Evolutionary conservation across 1,140 invertebrate species (phyloP), one percentile per base, ranked within the genome.

Genomic region (Eubasilissa regina): DNA sequence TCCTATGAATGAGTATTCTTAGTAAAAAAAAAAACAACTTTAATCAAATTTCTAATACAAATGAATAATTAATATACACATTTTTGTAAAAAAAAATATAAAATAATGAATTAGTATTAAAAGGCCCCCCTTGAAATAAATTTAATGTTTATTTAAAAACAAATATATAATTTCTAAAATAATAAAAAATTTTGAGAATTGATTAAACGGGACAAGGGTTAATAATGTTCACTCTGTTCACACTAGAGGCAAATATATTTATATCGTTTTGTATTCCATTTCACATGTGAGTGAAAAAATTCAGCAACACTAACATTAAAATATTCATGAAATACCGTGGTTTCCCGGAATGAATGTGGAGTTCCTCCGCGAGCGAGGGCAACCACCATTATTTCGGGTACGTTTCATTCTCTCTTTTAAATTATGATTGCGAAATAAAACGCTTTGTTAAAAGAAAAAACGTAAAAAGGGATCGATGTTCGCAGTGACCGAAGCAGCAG

Each of bases 391-490:
- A 68, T 47, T 47, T 19, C 44, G 13, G 64, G 44, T 19, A 17
- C 44, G 64, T 68, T 68, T 68, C 64, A 68, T 68, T 68, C 64
- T 68, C 64, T 68, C 44, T 68, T 68, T 68, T 68, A 68, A 68
- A 68, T 68, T 68, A 68, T 68, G 64, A 68, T 68, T 68, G 64
- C 19, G 44, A 68, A 68, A 68, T 68, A 68, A 68, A 68, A 68
- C 44, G 64, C 44, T 68, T 68, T 68, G 44, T 19, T 35, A 35
- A 35, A 35, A 35, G 25, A 35, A 35, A 35, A 35, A 35, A 35
- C 25, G 45, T 45, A 68, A 68, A 68, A 19, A 9, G 21, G 44
- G 64, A 68, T 68, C 64, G 45, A 44, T 45, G 64, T 19, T n/a
- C 64, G 12, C 19, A 19, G 64, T 68, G 64, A 47, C 35, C 64